Base-by-base conservation (phyloP, 2,113 vertebrate genomes). In the Triplophysa dalaica region DNA sequence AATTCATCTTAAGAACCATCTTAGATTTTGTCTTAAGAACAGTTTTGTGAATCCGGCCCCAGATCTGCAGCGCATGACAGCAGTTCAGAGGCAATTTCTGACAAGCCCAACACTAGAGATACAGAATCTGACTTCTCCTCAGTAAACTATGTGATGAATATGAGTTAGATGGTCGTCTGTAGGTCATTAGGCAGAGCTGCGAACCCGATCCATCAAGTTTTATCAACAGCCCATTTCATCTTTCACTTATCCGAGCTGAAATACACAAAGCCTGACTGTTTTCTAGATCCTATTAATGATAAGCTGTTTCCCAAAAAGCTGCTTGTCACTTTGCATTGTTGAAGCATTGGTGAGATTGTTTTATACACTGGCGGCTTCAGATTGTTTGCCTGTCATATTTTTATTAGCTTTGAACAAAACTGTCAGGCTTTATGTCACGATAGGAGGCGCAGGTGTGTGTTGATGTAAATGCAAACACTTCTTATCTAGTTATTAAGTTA, bases 101-200 rank as follows among this genome's bases (percentile, higher is more conserved):
- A 72, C 69, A 56, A 38, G 52, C 33, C 33, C 33, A 43, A 14
- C 3, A 1, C 29, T 61, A n/a, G 61, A 52, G 14, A 41, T 43
- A 22, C 6, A 45, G 58, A 62, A 75, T 45, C 60, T 6, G 54
- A 62, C 21, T 45, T 62, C 24, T 45, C 56, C 38, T 22, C 10
- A 6, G 6, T 38, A 38, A 5, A 38, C 33, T 7, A 41, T 61
- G 70, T n/a, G 41, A 43, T 74, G 72, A 62, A 61, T 11, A 9
- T 48, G 41, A 75, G 26, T 22, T 61, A 41, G n/a, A 63, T 75
- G 58, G 62, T 63, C 17, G 14, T 26, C 22, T 19, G 56, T 7
- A 24, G 76, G 50, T 33, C 75, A 67, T 77, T 67, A 77, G 33
- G 29, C 75, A 77, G 33, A 78, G 76, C 76, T 54, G 19, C 62